A percentile compares a stretch with the other conserved stretches of the same genome.
phyloP scores from a whole-genome alignment of 1,140 invertebrate species.

The Drosophila biarmipes region DNA sequence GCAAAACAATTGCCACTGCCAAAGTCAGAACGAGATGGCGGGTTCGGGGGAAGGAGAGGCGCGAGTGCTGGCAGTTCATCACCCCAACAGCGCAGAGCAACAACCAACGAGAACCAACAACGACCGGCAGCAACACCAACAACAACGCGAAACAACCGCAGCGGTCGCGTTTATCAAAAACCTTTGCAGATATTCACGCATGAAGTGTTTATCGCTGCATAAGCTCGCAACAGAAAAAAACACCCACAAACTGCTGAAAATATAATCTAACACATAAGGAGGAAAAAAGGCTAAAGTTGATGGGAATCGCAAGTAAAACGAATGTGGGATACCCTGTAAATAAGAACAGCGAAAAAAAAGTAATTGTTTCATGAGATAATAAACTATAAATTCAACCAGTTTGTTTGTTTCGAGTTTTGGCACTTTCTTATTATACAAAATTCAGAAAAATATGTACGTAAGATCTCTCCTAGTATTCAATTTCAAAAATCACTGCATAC shows the following conservation, averaged over 20 bases:
- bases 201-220: conserved; percentile 80
- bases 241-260: conserved; percentile 68
- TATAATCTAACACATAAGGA: conserved; percentile 53
- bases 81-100: conserved; percentile 42
- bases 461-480: not conserved
- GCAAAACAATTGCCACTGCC: conserved; percentile 65
- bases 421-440: no score
- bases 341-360: no score
- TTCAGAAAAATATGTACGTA: no score
- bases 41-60: not conserved
- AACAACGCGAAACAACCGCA: conserved; percentile 47
- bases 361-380: no score
- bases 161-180: conserved; percentile 71
- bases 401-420: no score
- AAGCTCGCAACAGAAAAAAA: conserved; percentile 54
- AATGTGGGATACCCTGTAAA: conserved; percentile 18
- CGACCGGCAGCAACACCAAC: conserved; percentile 31
- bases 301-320: not conserved
- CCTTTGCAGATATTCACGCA: conserved; percentile 80
- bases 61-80: conserved; percentile 63
- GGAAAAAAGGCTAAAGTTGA: conserved; percentile 15
- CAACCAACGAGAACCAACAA: conserved; percentile 21
- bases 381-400: no score
- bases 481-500: not conserved
- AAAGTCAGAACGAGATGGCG: conserved; percentile 8